Base-by-base conservation (phyloP, 2,888 invertebrate genomes). In the Villa cingulata region DNA sequence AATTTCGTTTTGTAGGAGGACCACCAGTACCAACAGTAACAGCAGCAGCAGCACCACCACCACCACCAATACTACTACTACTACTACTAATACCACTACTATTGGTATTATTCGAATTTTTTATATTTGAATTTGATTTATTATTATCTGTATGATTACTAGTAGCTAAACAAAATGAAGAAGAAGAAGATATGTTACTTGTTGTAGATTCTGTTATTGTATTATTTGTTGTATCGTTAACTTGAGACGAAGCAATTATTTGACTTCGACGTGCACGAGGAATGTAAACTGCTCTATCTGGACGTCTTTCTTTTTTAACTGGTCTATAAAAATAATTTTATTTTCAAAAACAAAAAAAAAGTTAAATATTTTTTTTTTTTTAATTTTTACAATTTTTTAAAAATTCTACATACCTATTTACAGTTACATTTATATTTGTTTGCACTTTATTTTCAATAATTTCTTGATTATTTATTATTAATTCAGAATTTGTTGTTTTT, bases 211-310 rank as follows among this genome's bases (percentile, higher is more conserved):
- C 23, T 20, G 44, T 46, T 23, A 45, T 38, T 19, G 32, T 18
- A 20, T 20, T 17, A 27, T 41, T 19, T 19, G 32, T 18, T 29
- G 32, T 17, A 27, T 41, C 16, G 19, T 29, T 47, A 7, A 41
- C 23, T 23, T 51, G 46, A 53, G 67, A 66, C 54, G 67, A 64
- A 56, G 65, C 66, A n/a, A n/a, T n/a, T 49, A 66, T 66, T 60
- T 66, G 64, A 62, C 68, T 68, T 50, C 81, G 74, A 52, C 80
- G 72, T 51, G 81, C 82, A 60, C 82, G 74, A 51, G 86, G 86
- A 51, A 86, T 80, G 72, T 86, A 87, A 44, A 86, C 80, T 18
- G 83, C 84, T 37, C 81, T 77, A 66, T 86, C 86, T 42, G 86
- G 86, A 55, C 85, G 76, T 49, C 80, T 76, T 59, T 68, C 65